Evolutionary conservation across 2,888 invertebrate species (phyloP).

Genomic region (Xestobium rufovillosum): DNA sequence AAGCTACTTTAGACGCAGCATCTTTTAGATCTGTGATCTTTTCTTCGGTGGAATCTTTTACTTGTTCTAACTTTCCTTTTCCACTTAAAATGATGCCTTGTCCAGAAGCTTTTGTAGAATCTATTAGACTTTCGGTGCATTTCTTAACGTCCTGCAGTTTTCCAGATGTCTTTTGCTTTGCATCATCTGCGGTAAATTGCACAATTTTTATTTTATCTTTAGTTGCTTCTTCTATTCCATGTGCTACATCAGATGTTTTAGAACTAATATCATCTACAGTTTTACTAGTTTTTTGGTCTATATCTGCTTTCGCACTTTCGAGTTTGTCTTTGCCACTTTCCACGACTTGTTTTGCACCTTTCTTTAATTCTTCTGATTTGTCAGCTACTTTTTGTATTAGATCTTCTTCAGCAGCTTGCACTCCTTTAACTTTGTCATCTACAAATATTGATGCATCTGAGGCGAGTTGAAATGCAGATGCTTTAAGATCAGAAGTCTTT

Average conservation of each 20-base stretch:
- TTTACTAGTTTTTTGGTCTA: constrained; percentile 13
- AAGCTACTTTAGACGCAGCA: constrained; percentile 6
- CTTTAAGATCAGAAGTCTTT: too few species aligned
- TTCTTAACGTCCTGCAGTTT: too few species aligned
- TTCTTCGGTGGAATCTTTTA: background rate
- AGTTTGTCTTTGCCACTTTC: constrained; percentile 8
- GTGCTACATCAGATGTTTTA: constrained; percentile 12
- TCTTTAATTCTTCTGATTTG: constrained; percentile 2
- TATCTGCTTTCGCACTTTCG: constrained; percentile 10
- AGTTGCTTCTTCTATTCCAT: constrained; percentile 8
- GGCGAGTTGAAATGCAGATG: constrained; percentile 2
- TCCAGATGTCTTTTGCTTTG: too few species aligned
- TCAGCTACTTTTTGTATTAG: background rate
- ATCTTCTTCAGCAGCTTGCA: too few species aligned
- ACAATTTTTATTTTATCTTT: constrained; percentile 8
- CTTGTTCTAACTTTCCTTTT: too few species aligned
- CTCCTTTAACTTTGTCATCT: background rate
- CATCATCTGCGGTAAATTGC: too few species aligned
- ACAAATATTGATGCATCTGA: constrained; percentile 6
- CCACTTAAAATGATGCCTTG: too few species aligned
- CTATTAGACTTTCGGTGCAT: too few species aligned
- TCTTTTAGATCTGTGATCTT: constrained; percentile 8
- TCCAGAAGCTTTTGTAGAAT: too few species aligned
- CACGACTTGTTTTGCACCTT: constrained; percentile 4
- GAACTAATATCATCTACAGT: constrained; percentile 11